Evolutionary conservation across 2,797 vertebrate genomes (phyloP), one percentile per base, ranked within the genome.

Genomic region (Lateolabrax maculatus): DNA sequence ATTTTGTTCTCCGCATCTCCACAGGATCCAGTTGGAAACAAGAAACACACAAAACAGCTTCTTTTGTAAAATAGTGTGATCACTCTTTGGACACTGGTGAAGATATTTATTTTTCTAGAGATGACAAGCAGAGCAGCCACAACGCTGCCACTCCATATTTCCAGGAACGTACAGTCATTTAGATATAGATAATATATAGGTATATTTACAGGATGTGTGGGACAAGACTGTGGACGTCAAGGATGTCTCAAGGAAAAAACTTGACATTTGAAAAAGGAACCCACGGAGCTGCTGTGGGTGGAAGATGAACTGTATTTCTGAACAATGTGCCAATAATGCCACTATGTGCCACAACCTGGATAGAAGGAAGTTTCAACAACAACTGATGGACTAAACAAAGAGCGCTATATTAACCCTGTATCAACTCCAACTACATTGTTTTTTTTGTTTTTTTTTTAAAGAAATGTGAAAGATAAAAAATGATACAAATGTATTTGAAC

Each of bases 281-380:
- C 85, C 84, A 83, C 85, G 81, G 87, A 90, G 87, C 87, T 88
- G 82, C 91, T 87, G 90, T 85, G 84, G 84, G 87, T 82, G 84
- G 87, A 90, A 88, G 89, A 90, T 55, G 95, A 95, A 96, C 95
- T 95, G 92, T 94, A 95, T 94, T 95, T 96, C 95, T 95, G 98
- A 98, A 98, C 97, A 97, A 95, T 97, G 97, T 99, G 98, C 98
- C 98, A 98, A 99, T 97, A 97, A 99, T 96, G 97, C 98, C 98
- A 97, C 95, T 97, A 99, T 98, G 98, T 99, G 98, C 98, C 98
- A 99, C 95, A 97, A 95, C 96, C 94, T 86, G 96, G 95, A 93
- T 93, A 90, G 87, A 93, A 92, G 94, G 91, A 95, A 90, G 87
- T 88, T 91, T 91, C 83, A 87, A 94, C 82, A 86, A 90, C 77